Conservation (phyloP, 2,113 vertebrate genomes). For the Hassar affinis region DNA sequence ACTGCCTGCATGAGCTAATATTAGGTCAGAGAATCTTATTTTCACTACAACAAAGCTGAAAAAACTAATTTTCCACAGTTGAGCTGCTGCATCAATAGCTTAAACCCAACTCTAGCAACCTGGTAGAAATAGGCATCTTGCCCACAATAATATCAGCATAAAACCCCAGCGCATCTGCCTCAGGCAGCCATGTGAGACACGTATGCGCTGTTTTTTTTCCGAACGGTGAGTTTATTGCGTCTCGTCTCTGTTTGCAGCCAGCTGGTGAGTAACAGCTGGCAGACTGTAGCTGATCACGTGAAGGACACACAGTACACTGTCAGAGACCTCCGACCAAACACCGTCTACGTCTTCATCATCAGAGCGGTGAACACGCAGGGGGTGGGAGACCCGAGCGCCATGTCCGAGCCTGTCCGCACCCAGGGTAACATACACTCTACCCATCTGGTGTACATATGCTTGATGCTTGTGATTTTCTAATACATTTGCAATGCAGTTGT, state of each 20-base stretch:
- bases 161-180: conserved; percentile 12
- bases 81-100: neutral
- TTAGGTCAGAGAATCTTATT: neutral
- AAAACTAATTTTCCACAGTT: conserved; percentile 2
- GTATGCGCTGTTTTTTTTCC: neutral
- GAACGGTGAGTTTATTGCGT: conserved; percentile 21
- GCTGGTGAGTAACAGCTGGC: conserved; percentile 98
- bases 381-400: conserved; percentile 92
- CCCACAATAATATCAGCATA: conserved; percentile 26
- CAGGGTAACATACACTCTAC: conserved; percentile 80
- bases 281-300: conserved; percentile 93
- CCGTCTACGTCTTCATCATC: conserved; percentile 98
- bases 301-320: conserved; percentile 88
- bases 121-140: conserved; percentile 7
- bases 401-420: conserved; percentile 95
- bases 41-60: neutral
- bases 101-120: conserved; percentile 9
- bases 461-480: neutral
- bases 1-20: neutral
- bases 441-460: neutral
- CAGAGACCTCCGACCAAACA: conserved; percentile 90
- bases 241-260: conserved; percentile 74
- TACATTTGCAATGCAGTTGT: neutral
- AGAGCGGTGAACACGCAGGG: conserved; percentile 92
- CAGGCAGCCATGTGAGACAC: conserved; percentile 4